Conservation (phyloP, 2,888 invertebrate genomes). For the Teinopalpus imperialis region DNA sequence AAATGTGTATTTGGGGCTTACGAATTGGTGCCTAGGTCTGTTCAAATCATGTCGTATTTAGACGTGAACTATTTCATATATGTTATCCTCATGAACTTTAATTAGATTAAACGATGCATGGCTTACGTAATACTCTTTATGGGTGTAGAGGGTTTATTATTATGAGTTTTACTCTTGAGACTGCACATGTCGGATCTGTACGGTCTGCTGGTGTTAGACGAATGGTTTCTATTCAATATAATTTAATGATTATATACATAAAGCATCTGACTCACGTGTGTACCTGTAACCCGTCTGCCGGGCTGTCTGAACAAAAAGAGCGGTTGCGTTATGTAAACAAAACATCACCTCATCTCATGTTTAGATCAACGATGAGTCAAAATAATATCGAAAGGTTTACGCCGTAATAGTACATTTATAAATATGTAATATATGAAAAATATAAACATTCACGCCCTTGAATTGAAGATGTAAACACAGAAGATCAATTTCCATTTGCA, state of each 20-base stretch:
- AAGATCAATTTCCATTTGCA: no score
- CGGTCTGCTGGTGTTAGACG: background rate
- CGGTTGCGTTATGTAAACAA: constrained; percentile 23
- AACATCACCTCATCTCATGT: constrained; percentile 14
- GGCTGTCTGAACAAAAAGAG: constrained; percentile 25
- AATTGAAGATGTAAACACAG: no score
- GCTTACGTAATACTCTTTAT: constrained; percentile 50
- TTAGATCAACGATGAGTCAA: constrained; percentile 16
- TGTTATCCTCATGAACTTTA: constrained; percentile 43
- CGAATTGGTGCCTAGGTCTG: constrained; percentile 50
- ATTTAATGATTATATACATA: constrained; percentile 15
- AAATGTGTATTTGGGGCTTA: constrained; percentile 61
- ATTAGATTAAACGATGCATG: constrained; percentile 55
- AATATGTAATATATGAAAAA: background rate
- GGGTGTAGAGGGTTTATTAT: constrained; percentile 38
- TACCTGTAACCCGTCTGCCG: constrained; percentile 25
- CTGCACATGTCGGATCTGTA: constrained; percentile 9
- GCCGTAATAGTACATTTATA: constrained; percentile 4
- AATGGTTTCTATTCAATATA: constrained; percentile 8
- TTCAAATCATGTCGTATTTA: constrained; percentile 21
- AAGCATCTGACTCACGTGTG: constrained; percentile 18
- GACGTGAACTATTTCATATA: constrained; percentile 4
- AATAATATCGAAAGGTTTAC: constrained; percentile 18
- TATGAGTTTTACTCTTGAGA: constrained; percentile 21
- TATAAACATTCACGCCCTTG: background rate